A percentile compares a stretch with the other conserved stretches of the same genome.
Evolutionary conservation across 2,888 invertebrate genomes (phyloP).

Genomic region (Pocota personata): DNA sequence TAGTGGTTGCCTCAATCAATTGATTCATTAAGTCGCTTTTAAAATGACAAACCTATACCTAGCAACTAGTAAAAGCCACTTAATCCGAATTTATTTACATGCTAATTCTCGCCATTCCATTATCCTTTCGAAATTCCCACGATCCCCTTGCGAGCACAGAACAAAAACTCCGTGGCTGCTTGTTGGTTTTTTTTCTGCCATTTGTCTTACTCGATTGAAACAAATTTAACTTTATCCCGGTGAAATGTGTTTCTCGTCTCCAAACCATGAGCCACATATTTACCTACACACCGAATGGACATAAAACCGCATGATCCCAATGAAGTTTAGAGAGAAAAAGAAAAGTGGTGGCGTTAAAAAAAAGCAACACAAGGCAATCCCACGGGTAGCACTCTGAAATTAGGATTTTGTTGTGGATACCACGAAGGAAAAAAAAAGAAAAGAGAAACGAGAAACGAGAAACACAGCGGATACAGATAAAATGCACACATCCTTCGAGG

Average conservation of each 20-base stretch:
- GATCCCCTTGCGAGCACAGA: not conserved
- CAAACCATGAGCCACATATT: not conserved
- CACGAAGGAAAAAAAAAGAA: not conserved
- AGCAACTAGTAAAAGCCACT: constrained; percentile 13
- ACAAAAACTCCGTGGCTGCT: constrained; percentile 7
- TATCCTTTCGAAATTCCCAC: constrained; percentile 29
- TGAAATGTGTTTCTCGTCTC: not conserved
- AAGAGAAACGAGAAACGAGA: not conserved
- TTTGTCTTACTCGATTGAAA: constrained; percentile 32
- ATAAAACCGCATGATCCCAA: constrained; percentile 56
- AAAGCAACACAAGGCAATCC: constrained; percentile 27
- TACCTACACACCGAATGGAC: constrained; percentile 33
- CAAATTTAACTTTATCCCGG: constrained; percentile 38
- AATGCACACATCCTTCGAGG: constrained; percentile 21
- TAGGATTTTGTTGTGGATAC: constrained; percentile 1
- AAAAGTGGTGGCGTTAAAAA: constrained; percentile 39
- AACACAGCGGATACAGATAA: not conserved
- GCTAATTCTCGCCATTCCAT: constrained; percentile 7
- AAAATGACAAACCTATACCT: too few relatives aligned
- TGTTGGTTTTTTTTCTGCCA: not conserved
- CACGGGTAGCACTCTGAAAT: constrained; percentile 17
- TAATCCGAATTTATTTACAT: constrained; percentile 27
- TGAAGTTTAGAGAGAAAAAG: not conserved
- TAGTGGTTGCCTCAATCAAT: too few relatives aligned
- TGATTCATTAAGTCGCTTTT: not conserved